Percentiles rank a stretch among this genome's conserved stretches.
Evolutionary conservation across 2,113 vertebrate genomes (phyloP).

Genomic region (Oxygymnocypris stewartii): DNA sequence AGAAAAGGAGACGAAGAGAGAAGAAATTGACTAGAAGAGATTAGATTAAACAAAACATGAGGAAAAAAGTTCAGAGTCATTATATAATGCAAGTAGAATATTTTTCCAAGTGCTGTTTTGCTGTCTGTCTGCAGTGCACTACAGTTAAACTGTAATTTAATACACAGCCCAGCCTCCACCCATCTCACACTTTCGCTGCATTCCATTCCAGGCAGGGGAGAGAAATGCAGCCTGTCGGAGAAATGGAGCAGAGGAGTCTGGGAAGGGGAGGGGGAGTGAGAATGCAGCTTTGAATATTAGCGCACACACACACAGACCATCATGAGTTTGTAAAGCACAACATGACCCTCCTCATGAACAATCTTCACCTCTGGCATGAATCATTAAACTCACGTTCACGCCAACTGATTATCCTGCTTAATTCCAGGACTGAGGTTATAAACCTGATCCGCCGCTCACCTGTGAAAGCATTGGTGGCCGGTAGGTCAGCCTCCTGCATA

Average conservation of each 20-base stretch:
- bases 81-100: not conserved
- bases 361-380: conserved; percentile 9
- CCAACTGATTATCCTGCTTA: not conserved
- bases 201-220: conserved; percentile 60
- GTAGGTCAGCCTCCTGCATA: conserved; percentile 97
- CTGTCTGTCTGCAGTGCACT: conserved; percentile 6
- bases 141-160: conserved; percentile 41
- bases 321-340: conserved; percentile 27
- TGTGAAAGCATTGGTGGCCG: conserved; percentile 96
- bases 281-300: conserved; percentile 16
- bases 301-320: not conserved
- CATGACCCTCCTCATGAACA: conserved; percentile 24
- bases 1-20: not conserved
- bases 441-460: conserved; percentile 72
- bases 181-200: conserved; percentile 46
- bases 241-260: conserved; percentile 42
- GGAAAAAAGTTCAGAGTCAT: not conserved
- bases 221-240: conserved; percentile 46
- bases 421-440: not conserved
- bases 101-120: not conserved
- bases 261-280: conserved; percentile 28
- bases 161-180: conserved; percentile 44
- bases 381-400: conserved; percentile 10
- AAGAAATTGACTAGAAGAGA: too few species aligned
- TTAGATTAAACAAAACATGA: not conserved